Percentiles rank a stretch among this genome's conserved stretches.
These are phyloP conservation scores for Dysmachus trigonus DNA, from an alignment of 2,888 invertebrate genomes.

Conservation along the genomic window DNA sequence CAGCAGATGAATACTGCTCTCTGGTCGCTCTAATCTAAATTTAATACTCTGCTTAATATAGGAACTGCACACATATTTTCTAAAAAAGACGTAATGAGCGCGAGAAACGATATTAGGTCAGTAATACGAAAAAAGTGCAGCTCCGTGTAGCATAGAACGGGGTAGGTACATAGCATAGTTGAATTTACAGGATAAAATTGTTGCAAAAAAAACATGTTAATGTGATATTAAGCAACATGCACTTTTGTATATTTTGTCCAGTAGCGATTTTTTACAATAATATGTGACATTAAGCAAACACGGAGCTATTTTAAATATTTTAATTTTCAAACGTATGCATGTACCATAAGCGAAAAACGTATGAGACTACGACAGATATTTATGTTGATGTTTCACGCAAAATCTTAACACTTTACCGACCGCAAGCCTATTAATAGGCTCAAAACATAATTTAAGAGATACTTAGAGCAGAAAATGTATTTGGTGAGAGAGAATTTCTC, in stretches of 20 bases:
- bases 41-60: neutral
- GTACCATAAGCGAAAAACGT: no score
- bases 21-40: neutral
- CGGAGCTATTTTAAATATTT: neutral
- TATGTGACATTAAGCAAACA: neutral
- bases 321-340: neutral
- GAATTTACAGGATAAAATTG: neutral
- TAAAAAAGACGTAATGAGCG: neutral
- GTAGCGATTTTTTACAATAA: neutral
- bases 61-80: neutral
- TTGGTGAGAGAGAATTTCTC: no score
- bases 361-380: neutral
- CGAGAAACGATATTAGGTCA: neutral
- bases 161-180: neutral
- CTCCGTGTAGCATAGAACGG: neutral
- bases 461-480: no score
- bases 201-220: neutral
- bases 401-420: no score
- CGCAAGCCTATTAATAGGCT: no score
- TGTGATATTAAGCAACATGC: neutral
- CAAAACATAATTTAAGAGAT: no score
- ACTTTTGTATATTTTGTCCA: neutral
- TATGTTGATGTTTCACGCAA: neutral
- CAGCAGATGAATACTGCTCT: no score
- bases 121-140: neutral